Evolutionary conservation across 2,113 vertebrate genomes (phyloP).

Genomic region (Coreoperca whiteheadi): DNA sequence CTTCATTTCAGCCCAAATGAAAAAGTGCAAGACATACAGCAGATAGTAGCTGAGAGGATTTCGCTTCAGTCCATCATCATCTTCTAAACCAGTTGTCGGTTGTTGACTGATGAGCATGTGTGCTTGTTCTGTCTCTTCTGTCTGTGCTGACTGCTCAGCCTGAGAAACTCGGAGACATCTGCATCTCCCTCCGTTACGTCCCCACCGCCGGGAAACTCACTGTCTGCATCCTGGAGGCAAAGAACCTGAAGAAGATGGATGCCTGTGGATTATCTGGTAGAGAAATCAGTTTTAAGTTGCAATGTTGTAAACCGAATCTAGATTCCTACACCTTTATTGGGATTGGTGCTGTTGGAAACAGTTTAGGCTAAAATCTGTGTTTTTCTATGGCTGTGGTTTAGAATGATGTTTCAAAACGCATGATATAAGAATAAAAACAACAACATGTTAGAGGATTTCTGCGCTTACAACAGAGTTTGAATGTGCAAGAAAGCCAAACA

Average conservation of each 20-base stretch:
- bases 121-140: constrained; percentile 43
- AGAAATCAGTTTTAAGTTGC: constrained; percentile 18
- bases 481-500: not conserved
- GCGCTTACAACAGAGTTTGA: not conserved
- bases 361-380: not conserved
- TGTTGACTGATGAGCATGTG: constrained; percentile 22
- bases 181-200: constrained; percentile 97
- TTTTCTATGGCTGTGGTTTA: not conserved
- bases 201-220: constrained; percentile 98
- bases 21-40: not conserved
- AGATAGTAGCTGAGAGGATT: not conserved
- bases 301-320: not conserved
- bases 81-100: not conserved
- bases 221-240: constrained; percentile 98
- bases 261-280: constrained; percentile 97
- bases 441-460: not conserved
- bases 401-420: not conserved
- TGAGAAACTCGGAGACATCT: constrained; percentile 98
- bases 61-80: not conserved
- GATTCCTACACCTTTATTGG: not conserved
- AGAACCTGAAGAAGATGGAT: constrained; percentile 99
- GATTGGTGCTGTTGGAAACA: too few relatives aligned
- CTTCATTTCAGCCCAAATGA: not conserved
- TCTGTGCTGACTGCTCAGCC: constrained; percentile 83
- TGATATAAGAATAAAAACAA: not conserved